phyloP scores from a whole-genome alignment of 2,113 vertebrate species.

The Aix galericulata region DNA sequence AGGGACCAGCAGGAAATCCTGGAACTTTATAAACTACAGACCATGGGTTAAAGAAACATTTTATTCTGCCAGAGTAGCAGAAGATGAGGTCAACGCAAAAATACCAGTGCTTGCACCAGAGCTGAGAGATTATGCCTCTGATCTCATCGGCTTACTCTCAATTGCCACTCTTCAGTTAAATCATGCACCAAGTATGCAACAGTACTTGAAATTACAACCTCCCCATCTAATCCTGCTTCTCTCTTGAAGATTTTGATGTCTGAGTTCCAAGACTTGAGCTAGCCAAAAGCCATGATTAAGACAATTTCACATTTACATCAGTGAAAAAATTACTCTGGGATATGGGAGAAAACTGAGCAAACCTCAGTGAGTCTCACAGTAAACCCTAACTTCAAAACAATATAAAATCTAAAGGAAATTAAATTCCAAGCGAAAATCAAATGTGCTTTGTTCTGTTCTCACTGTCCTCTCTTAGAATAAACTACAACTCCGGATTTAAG shows the following conservation, averaged over 20 bases:
- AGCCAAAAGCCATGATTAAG: not conserved
- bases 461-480: not conserved
- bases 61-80: not conserved
- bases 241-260: not conserved
- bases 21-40: not conserved
- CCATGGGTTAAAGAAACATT: not conserved
- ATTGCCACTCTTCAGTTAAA: not conserved
- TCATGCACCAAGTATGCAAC: not conserved
- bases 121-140: not conserved
- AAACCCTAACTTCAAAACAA: not conserved
- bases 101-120: not conserved
- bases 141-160: not conserved
- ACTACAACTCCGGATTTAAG: not conserved
- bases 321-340: not conserved
- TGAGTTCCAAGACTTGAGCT: not conserved
- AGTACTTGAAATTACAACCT: not conserved
- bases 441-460: not conserved
- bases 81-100: not conserved
- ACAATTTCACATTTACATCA: not conserved
- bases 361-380: not conserved
- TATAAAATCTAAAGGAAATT: not conserved
- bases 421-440: not conserved
- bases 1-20: constrained; percentile 61
- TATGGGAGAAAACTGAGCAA: fast-evolving
- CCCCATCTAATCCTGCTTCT: not conserved